Conservation (phyloP, 1,140 invertebrate species). For the Cotesia typhae region DNA sequence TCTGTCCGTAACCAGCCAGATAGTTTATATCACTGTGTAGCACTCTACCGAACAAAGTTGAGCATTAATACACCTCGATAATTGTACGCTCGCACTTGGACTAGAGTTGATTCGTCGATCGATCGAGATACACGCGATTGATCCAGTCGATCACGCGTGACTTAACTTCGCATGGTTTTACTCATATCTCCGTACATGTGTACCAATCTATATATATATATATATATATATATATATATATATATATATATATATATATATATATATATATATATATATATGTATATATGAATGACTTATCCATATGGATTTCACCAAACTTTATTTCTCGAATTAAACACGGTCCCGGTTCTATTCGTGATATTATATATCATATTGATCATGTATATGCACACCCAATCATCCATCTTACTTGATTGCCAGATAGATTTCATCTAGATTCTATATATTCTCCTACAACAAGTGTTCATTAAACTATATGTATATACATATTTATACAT, state of each 20-base stretch:
- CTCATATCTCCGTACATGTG: constrained; percentile 24
- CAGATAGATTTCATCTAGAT: background rate
- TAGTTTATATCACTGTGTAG: background rate
- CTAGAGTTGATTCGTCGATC: constrained; percentile 10
- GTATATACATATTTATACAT: too few relatives aligned
- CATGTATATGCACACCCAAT: constrained; percentile 10
- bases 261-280: constrained; percentile 1
- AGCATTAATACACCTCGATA: constrained; percentile 32
- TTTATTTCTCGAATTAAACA: constrained; percentile 9
- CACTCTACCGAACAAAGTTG: too few relatives aligned
- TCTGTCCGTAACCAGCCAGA: too few relatives aligned
- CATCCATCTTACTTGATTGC: constrained; percentile 7
- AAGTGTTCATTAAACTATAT: too few relatives aligned
- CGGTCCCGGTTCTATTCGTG: background rate
- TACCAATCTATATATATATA: constrained; percentile 4
- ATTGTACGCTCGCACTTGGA: constrained; percentile 35
- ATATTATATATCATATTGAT: constrained; percentile 4
- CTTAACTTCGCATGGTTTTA: background rate
- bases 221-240: constrained; percentile 12
- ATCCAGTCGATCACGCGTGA: constrained; percentile 34
- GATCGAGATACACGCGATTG: constrained; percentile 31
- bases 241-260: constrained; percentile 8
- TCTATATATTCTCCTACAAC: too few relatives aligned
- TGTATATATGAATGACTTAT: constrained; percentile 7
- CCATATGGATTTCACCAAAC: constrained; percentile 26